Conservation (phyloP, 2,888 invertebrate genomes). For the Lycophotia porphyrea region DNA sequence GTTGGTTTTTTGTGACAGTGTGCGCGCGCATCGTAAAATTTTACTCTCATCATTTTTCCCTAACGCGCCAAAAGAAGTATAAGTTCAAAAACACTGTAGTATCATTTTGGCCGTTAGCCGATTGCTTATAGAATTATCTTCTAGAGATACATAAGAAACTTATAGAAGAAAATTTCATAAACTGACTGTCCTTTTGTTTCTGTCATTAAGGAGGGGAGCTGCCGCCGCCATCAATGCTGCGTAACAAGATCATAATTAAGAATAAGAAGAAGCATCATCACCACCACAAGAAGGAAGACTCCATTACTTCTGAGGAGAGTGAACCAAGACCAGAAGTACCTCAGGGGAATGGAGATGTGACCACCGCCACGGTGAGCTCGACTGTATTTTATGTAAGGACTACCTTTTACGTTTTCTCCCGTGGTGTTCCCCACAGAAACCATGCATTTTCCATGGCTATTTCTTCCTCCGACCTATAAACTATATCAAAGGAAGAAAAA, state of each 20-base stretch:
- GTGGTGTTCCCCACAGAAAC: background rate
- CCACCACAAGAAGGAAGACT: conserved; percentile 92
- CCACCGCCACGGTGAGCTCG: conserved; percentile 75
- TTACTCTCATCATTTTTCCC: too few relatives aligned
- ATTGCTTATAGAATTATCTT: background rate
- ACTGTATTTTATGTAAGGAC: conserved; percentile 7
- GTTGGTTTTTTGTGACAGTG: too few relatives aligned
- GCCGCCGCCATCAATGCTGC: conserved; percentile 95
- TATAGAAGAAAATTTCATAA: background rate
- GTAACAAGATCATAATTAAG: conserved; percentile 98
- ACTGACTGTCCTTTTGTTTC: background rate
- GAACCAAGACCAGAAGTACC: conserved; percentile 74
- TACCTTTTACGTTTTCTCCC: background rate
- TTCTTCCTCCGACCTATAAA: background rate
- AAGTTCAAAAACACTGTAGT: too few relatives aligned
- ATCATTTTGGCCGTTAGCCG: background rate
- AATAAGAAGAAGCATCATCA: conserved; percentile 98
- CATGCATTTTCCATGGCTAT: background rate
- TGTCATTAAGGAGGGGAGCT: conserved; percentile 92
- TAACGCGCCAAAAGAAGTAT: too few relatives aligned
- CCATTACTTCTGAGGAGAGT: conserved; percentile 81
- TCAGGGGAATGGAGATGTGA: conserved; percentile 86
- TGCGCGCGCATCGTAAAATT: too few relatives aligned
- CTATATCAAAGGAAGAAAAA: background rate
- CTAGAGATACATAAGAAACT: background rate